Evolutionary conservation across 2,113 vertebrate genomes (phyloP), one percentile per base, ranked within the genome.

Genomic region (Oncorhynchus kisutch): DNA sequence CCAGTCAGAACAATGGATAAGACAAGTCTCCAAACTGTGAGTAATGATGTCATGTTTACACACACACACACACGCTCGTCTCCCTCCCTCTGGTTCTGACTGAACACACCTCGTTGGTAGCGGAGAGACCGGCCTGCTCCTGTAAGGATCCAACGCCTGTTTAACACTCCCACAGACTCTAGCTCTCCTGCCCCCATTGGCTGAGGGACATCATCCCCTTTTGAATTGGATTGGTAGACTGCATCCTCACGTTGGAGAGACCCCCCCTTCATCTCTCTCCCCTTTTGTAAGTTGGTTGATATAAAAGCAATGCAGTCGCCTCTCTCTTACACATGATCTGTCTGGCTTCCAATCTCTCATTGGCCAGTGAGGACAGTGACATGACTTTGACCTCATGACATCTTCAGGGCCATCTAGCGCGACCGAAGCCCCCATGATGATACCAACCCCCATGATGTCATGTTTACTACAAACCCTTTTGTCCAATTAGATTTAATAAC

Each of bases 11-110:
- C 90, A 90, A 83, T 86, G 92, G 91, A 92, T 93, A 91, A 90
- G 79, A 89, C 73, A 88, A 89, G 85, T 89, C 90, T 88, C 87
- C 87, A 86, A 88, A 85, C 88, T 89, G 92, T 94, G 92, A 94
- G 92, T 94, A 93, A 94, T 93, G 93, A 94, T 94, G 93, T 94
- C 93, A 93, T 91, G 90, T 93, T 92, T 93, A 90, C 70, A 84
- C 64, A 69, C 49, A 87, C 49, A 87, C 71, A 76, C 71, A 73
- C 71, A 73, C 65, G 69, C 67, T 69, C 86, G 89, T 90, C 91
- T 91, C 91, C 90, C 90, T 92, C 90, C 90, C 91, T 92, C 91
- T 90, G 88, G 87, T 85, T 89, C 85, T 89, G 89, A 90, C 74
- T 82, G 87, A 54, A 5, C 82, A 79, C 75, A 79, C 62, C 76